These are phyloP conservation scores for Cheilosia scutellata DNA, from an alignment of 2,888 invertebrate species.

Conservation along the genomic window DNA sequence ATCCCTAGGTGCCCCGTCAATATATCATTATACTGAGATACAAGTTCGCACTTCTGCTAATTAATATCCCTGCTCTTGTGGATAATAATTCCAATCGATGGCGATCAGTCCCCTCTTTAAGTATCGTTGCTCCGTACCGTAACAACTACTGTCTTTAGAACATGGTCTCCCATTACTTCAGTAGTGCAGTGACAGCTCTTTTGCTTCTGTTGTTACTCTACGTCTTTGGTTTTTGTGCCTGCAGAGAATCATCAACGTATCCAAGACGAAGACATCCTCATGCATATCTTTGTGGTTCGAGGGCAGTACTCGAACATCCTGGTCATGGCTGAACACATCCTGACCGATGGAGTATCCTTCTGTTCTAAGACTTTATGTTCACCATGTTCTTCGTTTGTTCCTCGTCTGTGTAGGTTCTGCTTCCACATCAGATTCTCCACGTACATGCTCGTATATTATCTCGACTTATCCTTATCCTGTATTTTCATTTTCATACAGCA, in stretches of 20 bases:
- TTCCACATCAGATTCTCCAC: background rate
- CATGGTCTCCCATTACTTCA: constrained; percentile 25
- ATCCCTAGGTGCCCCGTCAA: background rate
- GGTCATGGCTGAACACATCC: constrained; percentile 35
- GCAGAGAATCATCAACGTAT: background rate
- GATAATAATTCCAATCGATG: background rate
- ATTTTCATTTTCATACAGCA: constrained; percentile 12
- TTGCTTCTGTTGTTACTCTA: background rate
- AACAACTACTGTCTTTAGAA: background rate
- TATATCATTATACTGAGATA: constrained; percentile 7
- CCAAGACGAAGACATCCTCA: constrained; percentile 2
- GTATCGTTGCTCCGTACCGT: constrained; percentile 5
- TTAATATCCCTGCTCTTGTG: constrained; percentile 30
- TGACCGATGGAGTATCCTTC: constrained; percentile 13
- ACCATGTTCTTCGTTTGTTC: constrained; percentile 11
- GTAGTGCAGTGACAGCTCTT: background rate
- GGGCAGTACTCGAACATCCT: constrained; percentile 31
- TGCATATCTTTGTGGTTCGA: constrained; percentile 24
- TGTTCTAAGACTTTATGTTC: constrained; percentile 14
- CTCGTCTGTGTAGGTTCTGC: background rate
- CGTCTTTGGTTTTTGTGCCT: background rate
- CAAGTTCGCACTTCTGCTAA: constrained; percentile 51
- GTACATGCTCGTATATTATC: constrained; percentile 12
- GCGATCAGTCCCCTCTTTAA: constrained; percentile 35
- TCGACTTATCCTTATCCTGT: constrained; percentile 21